Conservation (phyloP, 2,888 invertebrate species). For the Mesorhabditis sp. region DNA sequence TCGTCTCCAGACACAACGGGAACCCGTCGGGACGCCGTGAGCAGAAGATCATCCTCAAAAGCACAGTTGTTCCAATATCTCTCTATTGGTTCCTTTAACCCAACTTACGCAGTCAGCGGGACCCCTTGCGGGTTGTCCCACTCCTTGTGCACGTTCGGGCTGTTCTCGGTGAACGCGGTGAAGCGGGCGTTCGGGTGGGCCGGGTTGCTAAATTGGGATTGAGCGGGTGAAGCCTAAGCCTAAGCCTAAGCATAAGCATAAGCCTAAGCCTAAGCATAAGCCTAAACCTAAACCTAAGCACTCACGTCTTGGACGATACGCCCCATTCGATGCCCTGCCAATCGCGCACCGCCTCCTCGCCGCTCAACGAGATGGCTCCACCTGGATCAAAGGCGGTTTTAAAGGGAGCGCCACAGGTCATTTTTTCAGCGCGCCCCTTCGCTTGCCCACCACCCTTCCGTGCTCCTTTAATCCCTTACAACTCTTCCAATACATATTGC, state of each 20-base stretch:
- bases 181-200: constrained; percentile 96
- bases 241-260: no score
- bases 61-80: neutral
- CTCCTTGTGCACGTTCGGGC: constrained; percentile 81
- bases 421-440: no score
- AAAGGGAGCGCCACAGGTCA: neutral
- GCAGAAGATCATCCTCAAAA: constrained; percentile 59
- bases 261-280: no score
- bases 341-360: constrained; percentile 13
- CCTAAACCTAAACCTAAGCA: no score
- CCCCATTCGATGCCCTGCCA: constrained; percentile 22
- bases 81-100: neutral
- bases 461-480: constrained; percentile 71
- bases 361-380: neutral
- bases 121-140: constrained; percentile 83
- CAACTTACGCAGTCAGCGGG: constrained; percentile 76
- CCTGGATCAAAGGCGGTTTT: neutral
- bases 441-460: no score
- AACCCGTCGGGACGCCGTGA: constrained; percentile 81
- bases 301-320: no score
- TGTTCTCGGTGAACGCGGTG: constrained; percentile 86
- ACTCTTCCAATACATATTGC: constrained; percentile 96
- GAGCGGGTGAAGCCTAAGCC: neutral
- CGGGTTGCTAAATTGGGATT: constrained; percentile 61
- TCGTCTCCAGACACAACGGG: constrained; percentile 56